Evolutionary conservation across 2,113 vertebrate genomes (phyloP), one percentile per base, ranked within the genome.

Genomic region (Oryzias celebensis): DNA sequence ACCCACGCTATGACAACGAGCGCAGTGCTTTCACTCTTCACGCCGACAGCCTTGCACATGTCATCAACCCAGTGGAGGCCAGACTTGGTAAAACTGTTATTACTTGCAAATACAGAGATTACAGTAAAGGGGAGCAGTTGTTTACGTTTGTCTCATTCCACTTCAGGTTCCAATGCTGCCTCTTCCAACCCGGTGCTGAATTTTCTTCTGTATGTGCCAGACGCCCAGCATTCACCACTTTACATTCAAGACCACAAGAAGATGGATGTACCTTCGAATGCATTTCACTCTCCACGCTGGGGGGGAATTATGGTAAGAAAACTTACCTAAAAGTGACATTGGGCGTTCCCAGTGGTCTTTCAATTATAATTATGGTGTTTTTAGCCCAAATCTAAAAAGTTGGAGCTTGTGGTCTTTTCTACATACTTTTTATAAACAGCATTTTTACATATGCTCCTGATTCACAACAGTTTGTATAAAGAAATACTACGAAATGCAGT

Each of bases 211-310:
- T 99, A 97, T 0, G 92, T 98, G 22, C 96, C 97, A 0, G 96
- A 98, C 67, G 91, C 93, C 1, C 91, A 92, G 7, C 96, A 96
- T 62, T 94, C 95, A 2, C 96, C 96, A 0, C 93, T 99, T 41
- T 92, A 95, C 71, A 98, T 98, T 82, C 92, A 92, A 58, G 94
- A 95, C 87, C 92, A 89, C 78, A 90, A 92, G 0, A 96, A 94
- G 7, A 80, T 81, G 48, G 82, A 89, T 16, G 94, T 96, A 62
- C 68, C 88, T 15, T 94, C 94, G 63, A 98, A 98, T 0, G 96
- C 96, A 0, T 99, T 99, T 87, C 96, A 98, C 82, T 98, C 96
- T 60, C 96, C 97, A 13, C 95, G 95, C 46, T 98, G 97, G 97
- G 96, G 96, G 0, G 97, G 97, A 51, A 98, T 99, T 75, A 96